Percentiles rank a stretch among this genome's conserved stretches.
Evolutionary conservation across 2,888 invertebrate species (phyloP).

Genomic region (Zootermopsis nevadensis): DNA sequence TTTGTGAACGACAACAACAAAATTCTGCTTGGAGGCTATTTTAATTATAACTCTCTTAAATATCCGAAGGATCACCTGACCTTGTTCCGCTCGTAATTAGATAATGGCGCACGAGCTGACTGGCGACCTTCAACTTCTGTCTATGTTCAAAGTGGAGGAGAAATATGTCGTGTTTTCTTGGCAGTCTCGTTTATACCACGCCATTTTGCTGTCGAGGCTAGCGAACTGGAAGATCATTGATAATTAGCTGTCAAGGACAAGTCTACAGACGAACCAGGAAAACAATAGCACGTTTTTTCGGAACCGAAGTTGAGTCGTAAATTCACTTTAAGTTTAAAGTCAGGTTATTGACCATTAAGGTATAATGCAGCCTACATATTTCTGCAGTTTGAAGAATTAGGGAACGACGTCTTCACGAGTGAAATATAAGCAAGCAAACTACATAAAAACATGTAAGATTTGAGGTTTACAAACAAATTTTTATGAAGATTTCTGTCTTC

Average conservation of each 20-base stretch:
- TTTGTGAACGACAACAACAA: not conserved
- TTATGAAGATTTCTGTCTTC: too few relatives aligned
- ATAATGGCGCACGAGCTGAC: not conserved
- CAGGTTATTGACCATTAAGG: too few relatives aligned
- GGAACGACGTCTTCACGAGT: too few relatives aligned
- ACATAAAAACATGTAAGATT: too few relatives aligned
- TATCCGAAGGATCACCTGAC: not conserved
- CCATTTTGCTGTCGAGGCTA: conserved; percentile 2
- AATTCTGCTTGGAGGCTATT: not conserved
- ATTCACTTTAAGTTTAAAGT: too few relatives aligned
- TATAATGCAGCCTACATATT: too few relatives aligned
- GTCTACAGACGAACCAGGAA: not conserved
- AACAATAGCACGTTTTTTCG: not conserved
- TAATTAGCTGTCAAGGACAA: not conserved
- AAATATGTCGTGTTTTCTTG: not conserved
- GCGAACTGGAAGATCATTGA: not conserved
- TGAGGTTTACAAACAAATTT: too few relatives aligned
- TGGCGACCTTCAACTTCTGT: not conserved
- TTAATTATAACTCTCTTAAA: not conserved
- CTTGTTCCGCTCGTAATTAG: not conserved
- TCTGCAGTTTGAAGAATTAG: too few relatives aligned
- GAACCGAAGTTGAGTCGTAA: too few relatives aligned
- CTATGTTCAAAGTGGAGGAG: not conserved
- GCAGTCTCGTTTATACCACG: not conserved
- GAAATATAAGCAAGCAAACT: too few relatives aligned